A percentile compares a stretch with the other conserved stretches of the same genome.
Conservation (phyloP, 2,797 vertebrate species). For the Cetoscarus ocellatus region DNA sequence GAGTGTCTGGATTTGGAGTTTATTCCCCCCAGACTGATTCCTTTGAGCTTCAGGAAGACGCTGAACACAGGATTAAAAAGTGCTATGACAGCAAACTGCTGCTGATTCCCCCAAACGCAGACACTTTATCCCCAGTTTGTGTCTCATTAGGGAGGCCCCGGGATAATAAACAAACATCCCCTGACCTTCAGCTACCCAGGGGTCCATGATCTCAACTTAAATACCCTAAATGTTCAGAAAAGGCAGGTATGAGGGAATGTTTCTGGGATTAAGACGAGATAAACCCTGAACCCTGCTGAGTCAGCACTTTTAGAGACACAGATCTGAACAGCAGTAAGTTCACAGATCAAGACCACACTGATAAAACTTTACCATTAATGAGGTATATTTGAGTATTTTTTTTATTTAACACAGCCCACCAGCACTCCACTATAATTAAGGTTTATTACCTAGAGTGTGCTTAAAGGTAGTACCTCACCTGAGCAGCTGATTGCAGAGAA, state of each 20-base stretch:
- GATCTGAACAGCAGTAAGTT: no score
- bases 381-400: no score
- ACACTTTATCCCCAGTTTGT: conserved; percentile 32
- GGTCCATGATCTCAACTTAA: conserved; percentile 15
- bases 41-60: conserved; percentile 22
- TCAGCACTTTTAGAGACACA: conserved; percentile 31
- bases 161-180: conserved; percentile 48
- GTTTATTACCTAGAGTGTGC: no score
- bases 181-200: conserved; percentile 8
- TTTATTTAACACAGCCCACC: no score
- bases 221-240: conserved; percentile 10
- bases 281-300: conserved; percentile 66
- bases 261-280: conserved; percentile 21
- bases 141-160: conserved; percentile 31
- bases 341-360: no score
- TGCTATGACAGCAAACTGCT: conserved; percentile 43
- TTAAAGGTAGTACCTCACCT: no score
- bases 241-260: conserved; percentile 20
- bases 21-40: conserved; percentile 22
- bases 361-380: no score
- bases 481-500: no score
- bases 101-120: conserved; percentile 30
- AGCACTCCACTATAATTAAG: no score
- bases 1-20: conserved; percentile 34
- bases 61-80: conserved; percentile 53